phyloP scores from a whole-genome alignment of 2,113 vertebrate species.

The Triplophysa tibetana region DNA sequence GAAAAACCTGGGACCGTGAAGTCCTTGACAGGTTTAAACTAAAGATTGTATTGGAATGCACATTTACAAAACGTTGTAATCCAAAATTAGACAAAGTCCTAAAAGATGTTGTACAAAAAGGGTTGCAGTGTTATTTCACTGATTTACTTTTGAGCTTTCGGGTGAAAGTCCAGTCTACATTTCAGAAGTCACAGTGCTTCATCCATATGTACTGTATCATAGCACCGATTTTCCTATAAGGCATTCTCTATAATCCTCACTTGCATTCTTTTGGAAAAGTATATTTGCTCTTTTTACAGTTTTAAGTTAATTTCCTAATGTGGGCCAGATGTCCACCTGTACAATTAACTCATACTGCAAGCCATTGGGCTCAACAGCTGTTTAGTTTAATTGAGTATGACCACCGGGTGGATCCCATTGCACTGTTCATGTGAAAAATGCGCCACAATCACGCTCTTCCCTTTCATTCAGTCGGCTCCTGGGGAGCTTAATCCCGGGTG shows the following conservation, averaged over 20 bases:
- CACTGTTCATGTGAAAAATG: constrained; percentile 43
- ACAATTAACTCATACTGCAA: constrained; percentile 31
- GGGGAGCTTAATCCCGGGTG: constrained; percentile 37
- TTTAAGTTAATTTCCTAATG: background rate
- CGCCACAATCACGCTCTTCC: constrained; percentile 33
- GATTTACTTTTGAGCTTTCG: background rate
- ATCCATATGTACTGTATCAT: constrained; percentile 25
- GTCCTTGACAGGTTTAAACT: too few relatives aligned
- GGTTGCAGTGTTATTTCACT: too few relatives aligned
- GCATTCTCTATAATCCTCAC: constrained; percentile 17
- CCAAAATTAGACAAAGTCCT: too few relatives aligned
- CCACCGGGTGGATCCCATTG: constrained; percentile 45
- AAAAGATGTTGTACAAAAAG: background rate
- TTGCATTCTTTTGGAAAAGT: background rate
- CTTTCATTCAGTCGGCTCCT: constrained; percentile 34
- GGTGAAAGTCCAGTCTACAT: background rate
- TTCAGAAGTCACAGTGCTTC: background rate
- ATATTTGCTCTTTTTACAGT: background rate
- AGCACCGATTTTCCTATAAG: constrained; percentile 12
- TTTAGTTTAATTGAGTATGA: constrained; percentile 52
- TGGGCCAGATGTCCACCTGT: constrained; percentile 22
- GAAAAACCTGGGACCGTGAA: too few relatives aligned
- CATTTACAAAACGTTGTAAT: too few relatives aligned
- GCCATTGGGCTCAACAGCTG: constrained; percentile 41
- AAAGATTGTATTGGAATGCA: too few relatives aligned